Conservation (phyloP, 2,888 invertebrate genomes). For the Pogonocherus hispidulus region DNA sequence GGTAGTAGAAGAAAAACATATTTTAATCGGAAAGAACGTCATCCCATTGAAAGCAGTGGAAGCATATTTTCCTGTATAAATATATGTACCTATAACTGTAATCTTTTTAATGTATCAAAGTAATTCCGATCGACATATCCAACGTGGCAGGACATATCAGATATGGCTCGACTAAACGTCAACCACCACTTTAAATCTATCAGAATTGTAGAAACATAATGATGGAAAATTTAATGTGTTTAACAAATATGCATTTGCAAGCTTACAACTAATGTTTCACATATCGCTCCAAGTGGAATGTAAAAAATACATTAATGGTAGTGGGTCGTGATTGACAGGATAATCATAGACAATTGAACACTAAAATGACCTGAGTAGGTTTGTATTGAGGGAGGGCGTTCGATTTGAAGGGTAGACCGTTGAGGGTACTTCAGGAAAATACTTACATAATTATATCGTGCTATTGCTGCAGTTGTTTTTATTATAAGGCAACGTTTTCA, state of each 20-base stretch:
- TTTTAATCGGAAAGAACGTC: too few species aligned
- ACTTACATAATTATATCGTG: too few species aligned
- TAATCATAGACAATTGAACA: conserved; percentile 9
- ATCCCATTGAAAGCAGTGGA: too few species aligned
- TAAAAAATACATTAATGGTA: conserved; percentile 14
- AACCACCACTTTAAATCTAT: conserved; percentile 9
- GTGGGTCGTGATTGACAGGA: conserved; percentile 19
- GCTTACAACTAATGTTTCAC: conserved; percentile 14
- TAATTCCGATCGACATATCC: too few species aligned
- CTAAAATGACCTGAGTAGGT: conserved; percentile 1
- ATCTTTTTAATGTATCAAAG: too few species aligned
- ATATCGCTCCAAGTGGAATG: conserved; percentile 5
- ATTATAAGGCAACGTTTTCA: too few species aligned
- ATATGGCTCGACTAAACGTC: too few species aligned
- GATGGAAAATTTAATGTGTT: conserved; percentile 1
- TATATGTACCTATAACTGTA: too few species aligned
- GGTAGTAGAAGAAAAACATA: too few species aligned
- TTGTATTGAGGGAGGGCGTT: background rate
- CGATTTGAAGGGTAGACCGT: background rate
- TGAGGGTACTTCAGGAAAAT: background rate
- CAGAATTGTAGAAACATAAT: background rate
- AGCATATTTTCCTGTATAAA: too few species aligned
- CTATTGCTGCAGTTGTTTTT: too few species aligned
- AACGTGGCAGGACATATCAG: too few species aligned
- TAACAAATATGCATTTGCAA: conserved; percentile 7